Base-by-base conservation (phyloP, 1,140 invertebrate genomes). In the Dufourea novaeangliae region DNA sequence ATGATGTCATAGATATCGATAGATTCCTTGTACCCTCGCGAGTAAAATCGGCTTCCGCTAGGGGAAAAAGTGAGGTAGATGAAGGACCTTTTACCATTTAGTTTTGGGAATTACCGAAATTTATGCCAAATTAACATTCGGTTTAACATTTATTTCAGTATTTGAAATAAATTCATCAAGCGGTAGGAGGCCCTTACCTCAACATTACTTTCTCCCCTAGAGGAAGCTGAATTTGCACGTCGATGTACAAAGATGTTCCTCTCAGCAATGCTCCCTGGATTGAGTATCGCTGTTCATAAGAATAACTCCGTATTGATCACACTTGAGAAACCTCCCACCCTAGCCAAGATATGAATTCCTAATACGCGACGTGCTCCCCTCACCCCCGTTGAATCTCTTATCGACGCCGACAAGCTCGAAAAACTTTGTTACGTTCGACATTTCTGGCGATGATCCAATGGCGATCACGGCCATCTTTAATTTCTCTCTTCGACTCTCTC, bases 391-490 rank as follows among this genome's bases (percentile, higher is more conserved):
- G 71, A 59, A 83, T 73, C 61, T 83, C 32, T 73, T 83, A 83
- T 84, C 83, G 75, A 84, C 74, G 79, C 70, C 68, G 69, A 44
- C 67, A 56, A 84, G 78, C 76, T 78, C 81, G 81, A 84, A 85
- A 87, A 88, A 86, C 84, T 85, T 88, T 63, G 85, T 88, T 88
- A 87, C 79, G 77, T 80, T 76, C 70, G 82, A 78, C 79, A 44
- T 79, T 79, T 68, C 82, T 90, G 88, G 88, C 85, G 62, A 69
- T 73, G 80, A 86, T 89, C 89, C 88, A 90, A 89, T 71, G 80
- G 73, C 86, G 88, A 89, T 89, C 88, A 88, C 86, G 68, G 70
- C 87, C 76, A 86, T 89, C 86, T 89, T 90, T 89, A 89, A 90
- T 90, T 90, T 86, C 82, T 88, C 87, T 87, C 84, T 86, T 82